Conservation (phyloP, 1,140 invertebrate genomes). For the Rhyzopertha dominica region DNA sequence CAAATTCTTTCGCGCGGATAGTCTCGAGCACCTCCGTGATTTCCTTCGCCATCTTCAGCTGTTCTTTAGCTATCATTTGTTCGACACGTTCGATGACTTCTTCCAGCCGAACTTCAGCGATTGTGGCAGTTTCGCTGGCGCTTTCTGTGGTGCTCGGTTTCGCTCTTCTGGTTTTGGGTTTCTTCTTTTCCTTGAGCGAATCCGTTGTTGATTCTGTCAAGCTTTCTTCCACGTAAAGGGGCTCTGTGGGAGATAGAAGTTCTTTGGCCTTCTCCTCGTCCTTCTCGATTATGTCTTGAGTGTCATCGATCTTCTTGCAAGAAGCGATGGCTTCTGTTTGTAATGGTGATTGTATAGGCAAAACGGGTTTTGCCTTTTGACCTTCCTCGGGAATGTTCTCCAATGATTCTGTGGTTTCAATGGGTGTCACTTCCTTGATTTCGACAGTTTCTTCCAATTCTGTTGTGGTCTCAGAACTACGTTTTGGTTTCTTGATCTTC, state of each 20-base stretch:
- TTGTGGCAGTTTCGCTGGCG: constrained; percentile 45
- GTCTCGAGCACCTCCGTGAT: constrained; percentile 69
- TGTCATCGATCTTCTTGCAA: constrained; percentile 58
- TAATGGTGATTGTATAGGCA: constrained; percentile 56
- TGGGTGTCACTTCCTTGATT: constrained; percentile 48
- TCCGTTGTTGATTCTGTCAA: constrained; percentile 52
- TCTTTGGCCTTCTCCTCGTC: constrained; percentile 49
- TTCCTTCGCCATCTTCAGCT: constrained; percentile 60
- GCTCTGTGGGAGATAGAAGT: constrained; percentile 52
- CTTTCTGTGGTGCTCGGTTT: constrained; percentile 39
- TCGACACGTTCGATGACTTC: constrained; percentile 54
- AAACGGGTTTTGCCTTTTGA: constrained; percentile 49
- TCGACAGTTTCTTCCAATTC: constrained; percentile 50
- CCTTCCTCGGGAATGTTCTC: constrained; percentile 40
- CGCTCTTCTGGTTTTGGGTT: constrained; percentile 40
- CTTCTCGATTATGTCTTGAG: constrained; percentile 43
- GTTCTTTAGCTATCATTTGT: constrained; percentile 54
- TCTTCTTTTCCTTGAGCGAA: constrained; percentile 47
- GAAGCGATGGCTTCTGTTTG: constrained; percentile 57
- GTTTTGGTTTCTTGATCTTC: constrained; percentile 42
- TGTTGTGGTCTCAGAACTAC: constrained; percentile 41
- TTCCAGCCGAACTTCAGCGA: constrained; percentile 49
- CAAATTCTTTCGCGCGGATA: constrained; percentile 71
- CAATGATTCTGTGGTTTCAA: constrained; percentile 49
- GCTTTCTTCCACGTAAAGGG: constrained; percentile 55